These are phyloP conservation scores for Chrysoperla carnea DNA, from an alignment of 1,140 invertebrate species.

Conservation along the genomic window DNA sequence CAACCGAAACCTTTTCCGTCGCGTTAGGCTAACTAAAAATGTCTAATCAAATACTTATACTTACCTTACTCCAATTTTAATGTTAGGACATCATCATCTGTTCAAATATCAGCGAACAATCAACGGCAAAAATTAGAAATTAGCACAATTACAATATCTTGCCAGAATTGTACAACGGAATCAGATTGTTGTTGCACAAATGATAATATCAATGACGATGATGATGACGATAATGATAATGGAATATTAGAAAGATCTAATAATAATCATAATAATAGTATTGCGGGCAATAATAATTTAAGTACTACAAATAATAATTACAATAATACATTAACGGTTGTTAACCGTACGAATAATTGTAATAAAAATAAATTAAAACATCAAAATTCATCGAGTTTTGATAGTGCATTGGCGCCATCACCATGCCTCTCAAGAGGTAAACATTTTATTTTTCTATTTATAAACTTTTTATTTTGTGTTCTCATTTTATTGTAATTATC, in stretches of 20 bases:
- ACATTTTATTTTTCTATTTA: slow-evolving; percentile 1
- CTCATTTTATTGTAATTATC: no score
- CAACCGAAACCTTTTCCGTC: no score
- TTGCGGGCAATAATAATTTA: slow-evolving; percentile 6
- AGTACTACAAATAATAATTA: not conserved
- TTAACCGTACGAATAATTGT: slow-evolving; percentile 20
- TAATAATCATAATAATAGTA: slow-evolving; percentile 13
- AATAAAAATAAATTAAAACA: slow-evolving; percentile 30
- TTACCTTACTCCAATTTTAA: no score
- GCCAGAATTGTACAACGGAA: slow-evolving; percentile 12
- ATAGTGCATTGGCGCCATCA: slow-evolving; percentile 29
- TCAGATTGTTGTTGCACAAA: slow-evolving; percentile 17
- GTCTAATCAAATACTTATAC: no score
- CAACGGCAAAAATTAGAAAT: slow-evolving; percentile 6
- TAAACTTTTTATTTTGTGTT: not conserved
- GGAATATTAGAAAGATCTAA: slow-evolving; percentile 10
- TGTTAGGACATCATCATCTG: no score
- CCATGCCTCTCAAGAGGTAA: slow-evolving; percentile 42
- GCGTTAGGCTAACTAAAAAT: no score
- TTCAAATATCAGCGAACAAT: no score
- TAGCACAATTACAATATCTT: slow-evolving; percentile 6
- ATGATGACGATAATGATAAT: slow-evolving; percentile 29
- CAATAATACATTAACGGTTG: slow-evolving; percentile 25
- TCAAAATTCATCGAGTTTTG: slow-evolving; percentile 41
- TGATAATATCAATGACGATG: no score